Conservation (phyloP, 2,888 invertebrate species). For the Elmis aenea region DNA sequence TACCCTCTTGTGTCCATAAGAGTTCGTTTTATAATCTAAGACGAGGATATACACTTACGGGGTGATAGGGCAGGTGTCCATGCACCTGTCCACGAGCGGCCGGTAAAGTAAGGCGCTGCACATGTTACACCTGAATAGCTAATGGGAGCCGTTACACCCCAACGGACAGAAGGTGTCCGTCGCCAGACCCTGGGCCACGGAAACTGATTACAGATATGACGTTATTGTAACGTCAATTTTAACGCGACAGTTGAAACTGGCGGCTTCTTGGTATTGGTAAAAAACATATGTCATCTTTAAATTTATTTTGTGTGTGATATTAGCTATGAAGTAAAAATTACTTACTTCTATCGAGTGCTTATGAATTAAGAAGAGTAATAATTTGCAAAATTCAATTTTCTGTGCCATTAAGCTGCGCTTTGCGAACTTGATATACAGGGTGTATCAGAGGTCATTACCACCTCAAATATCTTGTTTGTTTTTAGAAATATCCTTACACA, state of each 20-base stretch:
- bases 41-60: slow-evolving; percentile 16
- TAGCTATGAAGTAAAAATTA: too few relatives aligned
- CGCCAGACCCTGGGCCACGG: slow-evolving; percentile 19
- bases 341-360: too few relatives aligned
- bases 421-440: too few relatives aligned
- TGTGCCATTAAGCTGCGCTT: too few relatives aligned
- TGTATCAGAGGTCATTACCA: too few relatives aligned
- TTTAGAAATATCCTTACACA: too few relatives aligned
- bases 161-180: slow-evolving; percentile 29
- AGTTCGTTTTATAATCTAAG: slow-evolving; percentile 14
- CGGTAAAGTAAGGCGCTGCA: slow-evolving; percentile 28
- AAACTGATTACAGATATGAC: slow-evolving; percentile 22
- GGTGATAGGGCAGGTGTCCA: slow-evolving; percentile 36
- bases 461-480: too few relatives aligned
- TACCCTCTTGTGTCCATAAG: slow-evolving; percentile 8
- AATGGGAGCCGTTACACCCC: slow-evolving; percentile 38
- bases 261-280: too few relatives aligned
- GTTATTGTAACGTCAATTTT: slow-evolving; percentile 20
- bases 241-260: slow-evolving; percentile 9
- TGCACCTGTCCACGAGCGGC: slow-evolving; percentile 37
- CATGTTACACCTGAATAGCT: slow-evolving; percentile 40
- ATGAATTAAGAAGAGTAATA: too few relatives aligned
- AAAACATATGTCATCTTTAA: too few relatives aligned
- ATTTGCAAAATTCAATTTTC: too few relatives aligned
- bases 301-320: too few relatives aligned